These are phyloP conservation scores for Pseudococcus longispinus DNA, from an alignment of 2,888 invertebrate genomes.

Conservation along the genomic window DNA sequence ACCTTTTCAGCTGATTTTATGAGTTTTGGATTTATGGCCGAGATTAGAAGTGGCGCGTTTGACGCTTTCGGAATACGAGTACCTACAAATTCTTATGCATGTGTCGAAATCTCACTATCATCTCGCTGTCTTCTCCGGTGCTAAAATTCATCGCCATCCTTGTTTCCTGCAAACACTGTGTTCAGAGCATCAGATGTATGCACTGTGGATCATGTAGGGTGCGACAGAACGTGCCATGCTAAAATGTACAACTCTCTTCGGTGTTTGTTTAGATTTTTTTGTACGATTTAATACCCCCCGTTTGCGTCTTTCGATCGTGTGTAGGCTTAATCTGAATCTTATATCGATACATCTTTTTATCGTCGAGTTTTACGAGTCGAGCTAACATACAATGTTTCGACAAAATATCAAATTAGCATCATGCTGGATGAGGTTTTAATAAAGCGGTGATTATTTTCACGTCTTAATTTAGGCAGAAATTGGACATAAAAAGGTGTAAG, in stretches of 20 bases:
- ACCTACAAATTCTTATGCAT: background rate
- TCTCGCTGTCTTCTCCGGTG: background rate
- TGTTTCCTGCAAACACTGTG: background rate
- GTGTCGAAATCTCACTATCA: background rate
- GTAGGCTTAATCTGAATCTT: background rate
- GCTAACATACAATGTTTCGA: too few relatives aligned
- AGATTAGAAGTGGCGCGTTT: background rate
- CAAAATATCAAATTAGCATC: background rate
- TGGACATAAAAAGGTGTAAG: too few relatives aligned
- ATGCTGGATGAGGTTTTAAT: background rate
- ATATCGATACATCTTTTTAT: background rate
- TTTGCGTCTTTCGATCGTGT: background rate
- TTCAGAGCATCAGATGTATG: background rate
- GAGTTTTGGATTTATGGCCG: conserved; percentile 24
- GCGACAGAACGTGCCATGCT: background rate
- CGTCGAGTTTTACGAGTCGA: background rate
- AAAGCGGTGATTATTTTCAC: too few relatives aligned
- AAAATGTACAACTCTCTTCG: background rate
- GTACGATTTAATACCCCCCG: background rate
- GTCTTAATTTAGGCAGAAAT: too few relatives aligned
- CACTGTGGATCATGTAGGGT: background rate
- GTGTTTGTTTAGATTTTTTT: background rate
- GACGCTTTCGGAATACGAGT: background rate
- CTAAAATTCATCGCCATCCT: background rate
- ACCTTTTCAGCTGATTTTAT: background rate